Conservation (phyloP, 2,797 vertebrate species). For the Labeo calbasu region DNA sequence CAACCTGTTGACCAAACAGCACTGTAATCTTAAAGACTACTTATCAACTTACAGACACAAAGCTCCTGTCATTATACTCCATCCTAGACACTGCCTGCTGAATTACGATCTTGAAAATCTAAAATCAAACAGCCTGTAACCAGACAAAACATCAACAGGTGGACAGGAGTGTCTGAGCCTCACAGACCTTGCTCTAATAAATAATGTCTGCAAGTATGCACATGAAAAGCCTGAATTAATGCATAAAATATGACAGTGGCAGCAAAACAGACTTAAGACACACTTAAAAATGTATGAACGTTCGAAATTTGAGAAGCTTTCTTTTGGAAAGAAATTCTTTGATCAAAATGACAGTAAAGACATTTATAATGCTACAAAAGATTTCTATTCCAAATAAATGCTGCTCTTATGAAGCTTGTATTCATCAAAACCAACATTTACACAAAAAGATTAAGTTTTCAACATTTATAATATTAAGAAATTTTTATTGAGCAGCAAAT, state of each 20-base stretch:
- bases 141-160: slow-evolving; percentile 65
- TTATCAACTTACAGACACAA: slow-evolving; percentile 59
- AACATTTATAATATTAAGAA: background rate
- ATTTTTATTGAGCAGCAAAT: background rate
- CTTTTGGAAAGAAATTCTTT: no score
- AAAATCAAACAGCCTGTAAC: slow-evolving; percentile 49
- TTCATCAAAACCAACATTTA: no score
- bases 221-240: background rate
- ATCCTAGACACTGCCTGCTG: slow-evolving; percentile 57
- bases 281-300: background rate
- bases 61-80: slow-evolving; percentile 61
- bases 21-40: slow-evolving; percentile 54
- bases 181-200: slow-evolving; percentile 46
- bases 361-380: background rate
- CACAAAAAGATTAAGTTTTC: no score
- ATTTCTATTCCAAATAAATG: background rate
- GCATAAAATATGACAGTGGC: background rate
- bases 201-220: slow-evolving; percentile 35
- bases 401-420: no score
- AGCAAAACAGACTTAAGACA: background rate
- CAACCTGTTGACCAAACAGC: slow-evolving; percentile 34
- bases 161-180: slow-evolving; percentile 54
- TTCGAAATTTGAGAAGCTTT: background rate
- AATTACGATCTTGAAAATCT: slow-evolving; percentile 53
- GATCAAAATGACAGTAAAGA: background rate